Conservation (phyloP, 1,140 invertebrate genomes). For the Bombus difficillimus region DNA sequence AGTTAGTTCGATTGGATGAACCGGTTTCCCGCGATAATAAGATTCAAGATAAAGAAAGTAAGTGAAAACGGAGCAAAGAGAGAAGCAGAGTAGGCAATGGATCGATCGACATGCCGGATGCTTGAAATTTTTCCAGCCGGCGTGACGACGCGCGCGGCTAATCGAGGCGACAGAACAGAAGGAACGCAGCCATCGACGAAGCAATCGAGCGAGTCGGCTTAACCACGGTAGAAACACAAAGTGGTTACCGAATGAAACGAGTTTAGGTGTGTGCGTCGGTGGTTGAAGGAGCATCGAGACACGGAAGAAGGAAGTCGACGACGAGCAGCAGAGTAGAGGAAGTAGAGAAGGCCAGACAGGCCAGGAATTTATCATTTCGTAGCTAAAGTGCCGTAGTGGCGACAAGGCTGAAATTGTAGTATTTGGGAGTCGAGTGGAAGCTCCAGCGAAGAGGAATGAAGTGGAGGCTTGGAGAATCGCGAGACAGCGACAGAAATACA, state of each 20-base stretch:
- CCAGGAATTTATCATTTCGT: conserved; percentile 75
- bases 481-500: conserved; percentile 59
- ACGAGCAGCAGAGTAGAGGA: background rate
- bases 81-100: background rate
- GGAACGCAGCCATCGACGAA: conserved; percentile 40
- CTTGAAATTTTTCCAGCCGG: background rate
- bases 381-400: conserved; percentile 71
- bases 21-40: background rate
- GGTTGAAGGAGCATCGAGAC: background rate
- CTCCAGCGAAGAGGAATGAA: conserved; percentile 64
- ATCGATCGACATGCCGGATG: background rate
- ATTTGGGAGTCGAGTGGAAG: conserved; percentile 72
- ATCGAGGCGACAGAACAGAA: conserved; percentile 45
- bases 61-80: background rate
- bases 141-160: background rate
- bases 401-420: conserved; percentile 76
- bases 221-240: conserved; percentile 52
- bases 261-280: background rate
- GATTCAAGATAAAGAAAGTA: background rate
- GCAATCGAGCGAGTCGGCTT: conserved; percentile 56
- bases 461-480: conserved; percentile 64
- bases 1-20: background rate
- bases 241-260: conserved; percentile 37
- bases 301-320: background rate
- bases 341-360: conserved; percentile 34